phyloP scores from a whole-genome alignment of 30 jellyfish, hydroid and myxozoan species.

The Turritopsis dohrnii region DNA sequence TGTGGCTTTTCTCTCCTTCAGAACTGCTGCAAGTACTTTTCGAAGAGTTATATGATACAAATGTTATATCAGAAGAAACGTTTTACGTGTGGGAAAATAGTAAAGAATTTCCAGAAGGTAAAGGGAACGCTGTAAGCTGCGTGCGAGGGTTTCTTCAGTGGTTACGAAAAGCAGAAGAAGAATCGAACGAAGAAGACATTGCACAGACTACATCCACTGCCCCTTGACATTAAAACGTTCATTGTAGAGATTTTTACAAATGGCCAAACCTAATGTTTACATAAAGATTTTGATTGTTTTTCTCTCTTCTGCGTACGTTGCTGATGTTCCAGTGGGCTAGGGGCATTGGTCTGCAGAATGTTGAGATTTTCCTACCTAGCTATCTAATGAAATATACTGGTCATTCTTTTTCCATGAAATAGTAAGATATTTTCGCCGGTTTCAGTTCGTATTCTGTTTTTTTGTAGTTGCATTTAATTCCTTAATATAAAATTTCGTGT shows the following conservation, averaged over 20 bases:
- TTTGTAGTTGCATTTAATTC: neutral
- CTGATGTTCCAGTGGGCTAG: neutral
- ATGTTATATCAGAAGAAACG: conserved; percentile 47
- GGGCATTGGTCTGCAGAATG: neutral
- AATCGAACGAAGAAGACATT: conserved; percentile 30
- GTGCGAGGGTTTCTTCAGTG: conserved; percentile 54
- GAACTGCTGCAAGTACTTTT: conserved; percentile 47
- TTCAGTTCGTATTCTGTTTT: neutral
- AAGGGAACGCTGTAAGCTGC: conserved; percentile 49
- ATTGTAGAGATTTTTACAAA: neutral
- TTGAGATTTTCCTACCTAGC: neutral
- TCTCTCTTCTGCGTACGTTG: neutral
- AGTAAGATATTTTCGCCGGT: neutral
- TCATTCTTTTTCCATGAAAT: neutral
- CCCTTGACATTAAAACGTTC: neutral
- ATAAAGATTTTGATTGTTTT: neutral
- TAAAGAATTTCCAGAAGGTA: conserved; percentile 66
- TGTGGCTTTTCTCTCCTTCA: neutral
- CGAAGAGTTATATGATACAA: conserved; percentile 56
- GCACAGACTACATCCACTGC: neutral
- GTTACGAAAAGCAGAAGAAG: conserved; percentile 53
- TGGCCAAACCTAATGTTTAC: neutral
- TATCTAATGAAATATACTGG: neutral
- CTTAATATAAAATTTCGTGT: neutral
- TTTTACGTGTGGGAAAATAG: conserved; percentile 49